Evolutionary conservation across 2,113 vertebrate species (phyloP), one percentile per base, ranked within the genome.

Genomic region (Coregonus clupeaformis): DNA sequence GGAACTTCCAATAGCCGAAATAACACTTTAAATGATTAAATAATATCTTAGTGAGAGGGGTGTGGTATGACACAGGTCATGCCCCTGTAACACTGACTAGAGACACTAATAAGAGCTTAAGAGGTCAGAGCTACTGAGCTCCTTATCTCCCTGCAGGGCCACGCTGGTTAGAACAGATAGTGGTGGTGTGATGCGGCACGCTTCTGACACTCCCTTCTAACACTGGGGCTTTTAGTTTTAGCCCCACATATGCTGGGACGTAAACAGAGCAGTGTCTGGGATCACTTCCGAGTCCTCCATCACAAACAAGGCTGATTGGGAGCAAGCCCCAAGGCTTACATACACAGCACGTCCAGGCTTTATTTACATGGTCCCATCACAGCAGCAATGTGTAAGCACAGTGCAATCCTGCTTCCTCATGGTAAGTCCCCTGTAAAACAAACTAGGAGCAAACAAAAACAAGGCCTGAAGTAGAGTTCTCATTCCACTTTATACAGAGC

Each of bases 41-140:
- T n/a, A 20, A 59, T 59, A n/a, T 20, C 18, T n/a, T 25, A 63
- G 7, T 16, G 24, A 20, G 63, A 0, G 60, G 24, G 9, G 60
- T 24, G 13, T 65, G 62, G 25, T 49, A 24, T 62, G 59, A 13
- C 24, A 27, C 4, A 29, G 14, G 16, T 1, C 69, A 9, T 27
- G 47, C 36, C 67, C 75, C 24, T 59, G 72, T 29, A 45, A 72
- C 76, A 49, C 49, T 75, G 66, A 73, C 70, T 6, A 60, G 77
- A 81, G 59, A 67, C 78, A 66, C 72, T 84, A 68, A 82, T 68
- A 76, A 76, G 70, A 87, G 87, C 85, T 88, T 82, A 85, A 80
- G 64, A 75, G 74, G 77, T 75, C 74, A 78, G 69, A 59, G 80
- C 82, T 69, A 76, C 77, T 74, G 69, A 86, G 82, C 79, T 42